phyloP scores from a whole-genome alignment of 2,113 vertebrate genomes.

The Centropus unirufus region DNA sequence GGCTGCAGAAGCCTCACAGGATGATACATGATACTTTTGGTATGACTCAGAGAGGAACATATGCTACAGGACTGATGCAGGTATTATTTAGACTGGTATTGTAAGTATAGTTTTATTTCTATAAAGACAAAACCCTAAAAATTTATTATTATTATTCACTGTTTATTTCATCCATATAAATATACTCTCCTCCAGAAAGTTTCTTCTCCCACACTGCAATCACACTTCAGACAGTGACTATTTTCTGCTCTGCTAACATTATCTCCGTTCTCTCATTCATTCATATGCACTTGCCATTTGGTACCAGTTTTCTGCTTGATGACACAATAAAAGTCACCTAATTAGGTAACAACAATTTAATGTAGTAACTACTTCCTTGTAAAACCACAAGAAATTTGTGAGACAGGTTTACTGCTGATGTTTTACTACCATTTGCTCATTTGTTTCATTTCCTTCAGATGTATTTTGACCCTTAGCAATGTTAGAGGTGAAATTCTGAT shows the following conservation, averaged over 20 bases:
- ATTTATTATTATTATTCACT: not conserved
- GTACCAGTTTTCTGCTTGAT: conserved; percentile 52
- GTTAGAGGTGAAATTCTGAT: not conserved
- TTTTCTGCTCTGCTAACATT: not conserved
- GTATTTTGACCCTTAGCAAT: conserved; percentile 2
- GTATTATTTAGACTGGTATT: not conserved
- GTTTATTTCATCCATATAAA: not conserved
- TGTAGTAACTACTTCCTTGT: conserved; percentile 46
- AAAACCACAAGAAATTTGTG: conserved; percentile 60
- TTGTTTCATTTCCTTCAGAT: conserved; percentile 27
- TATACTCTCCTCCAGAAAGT: not conserved
- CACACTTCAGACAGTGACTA: not conserved
- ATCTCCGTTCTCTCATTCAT: not conserved
- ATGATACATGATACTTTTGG: not conserved
- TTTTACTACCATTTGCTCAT: not conserved
- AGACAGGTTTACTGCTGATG: conserved; percentile 61
- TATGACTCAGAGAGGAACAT: not conserved
- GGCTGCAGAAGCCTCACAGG: not conserved
- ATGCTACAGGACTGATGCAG: fast-evolving
- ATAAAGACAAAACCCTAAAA: not conserved
- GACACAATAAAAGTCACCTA: conserved; percentile 62
- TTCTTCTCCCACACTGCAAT: not conserved
- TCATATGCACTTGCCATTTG: not conserved
- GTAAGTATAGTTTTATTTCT: not conserved
- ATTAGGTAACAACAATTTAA: conserved; percentile 62